phyloP scores from a whole-genome alignment of 2,113 vertebrate species.

The mouse (Mus musculus) region DNA sequence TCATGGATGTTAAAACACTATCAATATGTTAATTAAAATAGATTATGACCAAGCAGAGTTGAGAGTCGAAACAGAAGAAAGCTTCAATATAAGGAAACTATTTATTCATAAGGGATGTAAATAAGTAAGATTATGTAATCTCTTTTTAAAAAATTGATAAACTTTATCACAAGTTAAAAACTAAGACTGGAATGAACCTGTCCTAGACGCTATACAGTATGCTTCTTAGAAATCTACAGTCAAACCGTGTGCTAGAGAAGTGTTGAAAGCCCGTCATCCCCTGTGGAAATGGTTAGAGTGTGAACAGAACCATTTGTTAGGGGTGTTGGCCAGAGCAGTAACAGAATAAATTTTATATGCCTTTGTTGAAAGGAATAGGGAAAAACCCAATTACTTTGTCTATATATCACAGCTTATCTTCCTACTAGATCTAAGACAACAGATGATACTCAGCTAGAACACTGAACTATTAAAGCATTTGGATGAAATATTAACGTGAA shows the following conservation, averaged over 20 bases:
- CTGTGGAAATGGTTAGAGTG: neutral
- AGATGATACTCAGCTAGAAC: neutral
- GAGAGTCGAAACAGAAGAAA: neutral
- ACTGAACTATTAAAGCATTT: neutral
- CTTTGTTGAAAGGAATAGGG: slow-evolving; percentile 8
- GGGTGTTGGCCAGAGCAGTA: neutral
- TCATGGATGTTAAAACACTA: neutral
- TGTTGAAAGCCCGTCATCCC: neutral
- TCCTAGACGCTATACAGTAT: neutral
- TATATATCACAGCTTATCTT: neutral
- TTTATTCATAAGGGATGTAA: slow-evolving; percentile 10
- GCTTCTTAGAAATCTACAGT: neutral
- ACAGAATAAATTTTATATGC: neutral
- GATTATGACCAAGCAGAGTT: neutral
- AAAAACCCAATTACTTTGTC: neutral
- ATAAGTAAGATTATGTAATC: slow-evolving; percentile 16
- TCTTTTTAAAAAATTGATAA: slow-evolving; percentile 1
- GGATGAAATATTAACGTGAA: neutral
- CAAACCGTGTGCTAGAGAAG: neutral
- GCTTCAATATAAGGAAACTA: neutral
- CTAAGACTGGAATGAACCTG: neutral
- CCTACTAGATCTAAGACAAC: neutral
- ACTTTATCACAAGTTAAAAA: slow-evolving; percentile 2
- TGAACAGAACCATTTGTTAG: neutral
- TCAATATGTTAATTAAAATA: neutral